These are phyloP conservation scores for Sphecodes monilicornis DNA, from an alignment of 2,888 invertebrate species.

Conservation along the genomic window DNA sequence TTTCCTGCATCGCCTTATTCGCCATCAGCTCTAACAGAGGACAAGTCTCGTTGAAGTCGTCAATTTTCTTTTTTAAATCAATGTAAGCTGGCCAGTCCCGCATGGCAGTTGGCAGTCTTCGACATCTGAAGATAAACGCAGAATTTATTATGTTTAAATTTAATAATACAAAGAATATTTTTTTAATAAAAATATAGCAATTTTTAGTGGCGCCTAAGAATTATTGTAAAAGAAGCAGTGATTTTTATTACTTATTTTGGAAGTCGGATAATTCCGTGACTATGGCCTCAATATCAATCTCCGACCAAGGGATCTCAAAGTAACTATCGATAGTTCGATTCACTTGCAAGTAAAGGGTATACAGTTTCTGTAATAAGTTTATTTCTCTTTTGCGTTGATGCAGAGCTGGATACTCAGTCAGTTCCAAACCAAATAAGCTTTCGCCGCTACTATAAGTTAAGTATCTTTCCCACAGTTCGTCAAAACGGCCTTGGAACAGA, in stretches of 20 bases:
- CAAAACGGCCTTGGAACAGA: constrained; percentile 92
- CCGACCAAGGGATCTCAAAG: constrained; percentile 93
- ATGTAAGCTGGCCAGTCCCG: constrained; percentile 95
- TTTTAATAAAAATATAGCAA: too few species aligned
- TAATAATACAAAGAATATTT: too few species aligned
- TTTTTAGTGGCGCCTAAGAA: too few species aligned
- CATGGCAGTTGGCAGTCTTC: constrained; percentile 93
- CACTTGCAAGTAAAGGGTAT: constrained; percentile 91
- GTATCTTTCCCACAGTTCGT: constrained; percentile 92
- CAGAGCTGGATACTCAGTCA: constrained; percentile 93
- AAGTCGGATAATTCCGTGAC: constrained; percentile 92
- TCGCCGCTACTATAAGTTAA: constrained; percentile 94
- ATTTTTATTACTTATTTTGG: constrained; percentile 86
- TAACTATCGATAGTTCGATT: constrained; percentile 95
- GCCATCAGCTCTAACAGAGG: constrained; percentile 95
- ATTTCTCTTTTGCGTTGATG: constrained; percentile 93
- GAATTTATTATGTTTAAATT: not conserved
- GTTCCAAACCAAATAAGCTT: constrained; percentile 92
- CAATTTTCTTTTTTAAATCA: constrained; percentile 94
- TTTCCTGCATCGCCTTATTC: constrained; percentile 93
- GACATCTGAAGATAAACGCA: constrained; percentile 86
- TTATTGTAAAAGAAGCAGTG: not conserved
- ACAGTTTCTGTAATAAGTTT: constrained; percentile 93
- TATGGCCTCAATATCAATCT: constrained; percentile 93
- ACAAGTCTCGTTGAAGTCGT: constrained; percentile 95